Base-by-base conservation (phyloP, 2,888 invertebrate species). In the Hyalella azteca region DNA sequence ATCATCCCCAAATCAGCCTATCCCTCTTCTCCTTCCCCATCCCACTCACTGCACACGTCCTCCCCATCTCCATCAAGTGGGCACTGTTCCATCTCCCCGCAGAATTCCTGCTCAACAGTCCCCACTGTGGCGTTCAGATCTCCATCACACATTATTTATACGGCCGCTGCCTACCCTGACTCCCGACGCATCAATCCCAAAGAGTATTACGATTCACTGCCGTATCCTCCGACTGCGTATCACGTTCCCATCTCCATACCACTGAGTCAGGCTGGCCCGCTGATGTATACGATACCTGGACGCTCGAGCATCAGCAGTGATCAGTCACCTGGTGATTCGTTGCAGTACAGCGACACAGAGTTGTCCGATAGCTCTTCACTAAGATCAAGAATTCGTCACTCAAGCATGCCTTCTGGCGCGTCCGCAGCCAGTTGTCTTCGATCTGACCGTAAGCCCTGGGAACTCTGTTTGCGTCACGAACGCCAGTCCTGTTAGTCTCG, bases 161-260 rank as follows among this genome's bases (percentile, higher is more conserved):
- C 75, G 45, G 75, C 75, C 0, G 75, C 45, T 4, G n/a, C 40
- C 32, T 39, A 26, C 26, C 41, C 75, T n/a, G 40, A 45, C 22
- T 40, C 41, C 2, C 40, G 29, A n/a, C 40, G 75, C n/a, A 39
- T 45, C 75, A 45, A 75, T 29, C 75, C 75, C 19, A 75, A 75
- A 29, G 75, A 75, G 9, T 75, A 75, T n/a, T 75, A 75, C 29
- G 75, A 75, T 29, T 26, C 41, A n/a, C 75, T 75, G 36, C 75
- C 75, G 45, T 75, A 75, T 29, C 75, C 75, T 45, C 75, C 75
- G 36, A 48, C 29, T n/a, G 75, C 75, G 32, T 75, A 75, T 26
- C 40, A 75, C 75, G 75, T 75, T 11, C 75, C 75, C 13, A 75
- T 75, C n/a, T 45, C 75, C 26, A 75, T 75, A 26, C 75, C 75